A percentile compares a stretch with the other conserved stretches of the same genome.
Conservation (phyloP, 2,888 invertebrate species). For the Gymnocheta viridis region DNA sequence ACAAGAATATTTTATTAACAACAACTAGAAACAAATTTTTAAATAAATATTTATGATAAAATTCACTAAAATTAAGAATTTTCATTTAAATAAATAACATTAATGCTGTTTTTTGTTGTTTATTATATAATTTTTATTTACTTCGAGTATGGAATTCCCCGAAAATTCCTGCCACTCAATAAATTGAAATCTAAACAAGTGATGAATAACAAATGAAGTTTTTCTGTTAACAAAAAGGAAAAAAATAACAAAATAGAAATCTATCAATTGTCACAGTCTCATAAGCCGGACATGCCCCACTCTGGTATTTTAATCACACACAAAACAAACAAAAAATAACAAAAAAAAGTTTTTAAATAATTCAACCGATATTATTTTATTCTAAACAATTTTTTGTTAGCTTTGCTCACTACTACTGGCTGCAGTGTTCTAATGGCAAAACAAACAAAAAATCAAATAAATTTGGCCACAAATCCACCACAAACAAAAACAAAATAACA, state of each 20-base stretch:
- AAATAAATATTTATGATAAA: too few species aligned
- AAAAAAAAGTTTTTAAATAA: constrained; percentile 1
- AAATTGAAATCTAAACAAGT: constrained; percentile 43
- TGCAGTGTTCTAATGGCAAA: not conserved
- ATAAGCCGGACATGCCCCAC: constrained; percentile 2
- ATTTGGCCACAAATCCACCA: constrained; percentile 60
- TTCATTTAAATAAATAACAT: not conserved
- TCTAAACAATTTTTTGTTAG: constrained; percentile 2
- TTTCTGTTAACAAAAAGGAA: not conserved
- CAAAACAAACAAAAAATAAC: not conserved
- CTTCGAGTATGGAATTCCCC: too few species aligned
- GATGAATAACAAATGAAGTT: constrained; percentile 42
- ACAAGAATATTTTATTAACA: too few species aligned
- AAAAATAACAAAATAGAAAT: not conserved
- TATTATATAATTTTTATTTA: not conserved
- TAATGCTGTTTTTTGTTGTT: not conserved
- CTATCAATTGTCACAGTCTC: not conserved
- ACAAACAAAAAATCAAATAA: too few species aligned
- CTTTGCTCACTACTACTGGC: not conserved
- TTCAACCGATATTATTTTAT: constrained; percentile 22
- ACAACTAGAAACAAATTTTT: too few species aligned
- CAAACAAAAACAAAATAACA: constrained; percentile 56
- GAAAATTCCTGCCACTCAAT: not conserved
- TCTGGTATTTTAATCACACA: not conserved
- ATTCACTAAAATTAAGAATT: too few species aligned